Percentiles rank a stretch among this genome's conserved stretches.
Conservation (phyloP, 2,888 invertebrate species). For the Phrixothrix hirtus region DNA sequence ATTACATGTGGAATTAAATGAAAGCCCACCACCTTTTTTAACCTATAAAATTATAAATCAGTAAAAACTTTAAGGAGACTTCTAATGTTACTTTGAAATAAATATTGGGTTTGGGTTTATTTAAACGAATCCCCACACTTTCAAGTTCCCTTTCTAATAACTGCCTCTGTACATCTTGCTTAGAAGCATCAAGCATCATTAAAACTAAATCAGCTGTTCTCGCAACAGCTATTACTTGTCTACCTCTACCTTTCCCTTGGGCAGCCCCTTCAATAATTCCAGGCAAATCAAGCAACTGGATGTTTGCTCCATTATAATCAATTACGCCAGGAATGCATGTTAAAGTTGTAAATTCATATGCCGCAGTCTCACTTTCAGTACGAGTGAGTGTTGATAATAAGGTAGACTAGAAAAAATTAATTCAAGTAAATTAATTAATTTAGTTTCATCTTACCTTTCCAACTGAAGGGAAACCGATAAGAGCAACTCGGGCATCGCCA, state of each 20-base stretch:
- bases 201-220: constrained; percentile 96
- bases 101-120: constrained; percentile 94
- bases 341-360: constrained; percentile 97
- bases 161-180: constrained; percentile 92
- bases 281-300: constrained; percentile 96
- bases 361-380: constrained; percentile 95
- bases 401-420: constrained; percentile 72
- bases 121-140: constrained; percentile 95
- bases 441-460: constrained; percentile 73
- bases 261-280: constrained; percentile 99
- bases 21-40: constrained; percentile 95
- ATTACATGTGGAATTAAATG: constrained; percentile 94
- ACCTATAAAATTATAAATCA: constrained; percentile 58
- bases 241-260: constrained; percentile 62
- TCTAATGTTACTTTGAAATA: constrained; percentile 84
- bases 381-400: constrained; percentile 91
- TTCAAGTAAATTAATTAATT: not conserved
- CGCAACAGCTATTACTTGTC: constrained; percentile 92
- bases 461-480: constrained; percentile 98
- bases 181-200: constrained; percentile 99
- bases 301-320: constrained; percentile 97
- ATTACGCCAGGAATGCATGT: constrained; percentile 99
- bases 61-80: too few species aligned
- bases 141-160: constrained; percentile 94
- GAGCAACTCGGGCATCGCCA: constrained; percentile 96